Evolutionary conservation across 2,113 vertebrate genomes (phyloP).

Genomic region (Thryonomys swinderianus): DNA sequence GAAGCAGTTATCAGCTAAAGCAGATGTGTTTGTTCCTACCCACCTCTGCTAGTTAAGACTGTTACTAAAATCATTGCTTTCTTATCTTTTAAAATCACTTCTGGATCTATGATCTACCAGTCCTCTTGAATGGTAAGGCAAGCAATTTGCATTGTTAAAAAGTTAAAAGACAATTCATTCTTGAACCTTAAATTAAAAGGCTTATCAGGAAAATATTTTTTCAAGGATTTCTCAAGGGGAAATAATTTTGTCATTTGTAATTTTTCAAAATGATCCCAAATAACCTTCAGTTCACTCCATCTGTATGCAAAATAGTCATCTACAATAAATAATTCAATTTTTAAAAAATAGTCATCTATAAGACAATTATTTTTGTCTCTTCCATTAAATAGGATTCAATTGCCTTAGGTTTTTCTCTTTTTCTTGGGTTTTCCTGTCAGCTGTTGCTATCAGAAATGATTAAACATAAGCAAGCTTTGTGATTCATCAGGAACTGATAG

Average conservation of each 20-base stretch:
- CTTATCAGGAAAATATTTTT: constrained; percentile 53
- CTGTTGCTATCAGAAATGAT: constrained; percentile 85
- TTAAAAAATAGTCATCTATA: constrained; percentile 67
- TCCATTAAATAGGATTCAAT: constrained; percentile 64
- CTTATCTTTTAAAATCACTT: neutral
- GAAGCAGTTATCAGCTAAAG: neutral
- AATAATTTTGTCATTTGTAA: constrained; percentile 58
- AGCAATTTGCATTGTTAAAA: constrained; percentile 56
- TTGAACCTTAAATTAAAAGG: constrained; percentile 60
- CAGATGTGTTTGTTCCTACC: neutral
- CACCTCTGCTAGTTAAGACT: neutral
- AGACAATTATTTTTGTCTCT: constrained; percentile 34
- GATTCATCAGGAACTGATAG: constrained; percentile 85
- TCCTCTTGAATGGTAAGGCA: neutral
- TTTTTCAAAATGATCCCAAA: constrained; percentile 74
- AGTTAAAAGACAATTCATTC: constrained; percentile 50
- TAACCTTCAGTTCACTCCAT: constrained; percentile 70
- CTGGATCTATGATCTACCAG: constrained; percentile 1
- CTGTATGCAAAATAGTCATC: constrained; percentile 71
- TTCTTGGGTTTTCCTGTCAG: constrained; percentile 82
- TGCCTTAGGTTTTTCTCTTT: constrained; percentile 59
- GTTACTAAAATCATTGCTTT: neutral
- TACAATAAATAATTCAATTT: constrained; percentile 70
- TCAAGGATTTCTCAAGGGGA: constrained; percentile 54
- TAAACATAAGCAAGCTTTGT: constrained; percentile 85